phyloP scores from a whole-genome alignment of 2,888 invertebrate species.

The Drosophila eohydei region DNA sequence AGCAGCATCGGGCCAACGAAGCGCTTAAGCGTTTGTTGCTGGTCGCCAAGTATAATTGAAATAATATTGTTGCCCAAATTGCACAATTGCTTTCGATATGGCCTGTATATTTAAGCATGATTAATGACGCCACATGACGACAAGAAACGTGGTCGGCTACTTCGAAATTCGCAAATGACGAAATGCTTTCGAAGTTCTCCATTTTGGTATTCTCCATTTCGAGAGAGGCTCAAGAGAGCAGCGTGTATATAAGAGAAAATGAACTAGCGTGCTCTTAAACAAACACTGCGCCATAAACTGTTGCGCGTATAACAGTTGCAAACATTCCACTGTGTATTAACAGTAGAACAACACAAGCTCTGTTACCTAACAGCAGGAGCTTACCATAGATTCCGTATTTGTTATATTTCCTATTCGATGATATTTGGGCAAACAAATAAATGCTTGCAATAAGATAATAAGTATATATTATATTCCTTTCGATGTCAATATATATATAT shows the following conservation, averaged over 20 bases:
- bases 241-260: constrained; percentile 23
- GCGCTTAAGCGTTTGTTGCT: constrained; percentile 17
- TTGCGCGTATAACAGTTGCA: constrained; percentile 45
- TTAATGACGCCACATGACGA: constrained; percentile 44
- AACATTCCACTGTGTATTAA: neutral
- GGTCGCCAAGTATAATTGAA: constrained; percentile 50
- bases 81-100: constrained; percentile 52
- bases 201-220: constrained; percentile 15
- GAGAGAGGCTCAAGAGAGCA: constrained; percentile 31
- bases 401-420: neutral
- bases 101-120: constrained; percentile 54
- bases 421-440: neutral
- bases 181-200: constrained; percentile 25
- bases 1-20: neutral
- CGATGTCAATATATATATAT: neutral
- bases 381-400: neutral
- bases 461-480: neutral
- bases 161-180: constrained; percentile 17
- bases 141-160: constrained; percentile 29
- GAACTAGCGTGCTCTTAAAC: constrained; percentile 11
- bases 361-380: constrained; percentile 9
- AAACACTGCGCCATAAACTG: constrained; percentile 35
- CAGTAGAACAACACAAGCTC: neutral
- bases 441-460: neutral
- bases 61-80: constrained; percentile 59